Evolutionary conservation across 2,113 vertebrate genomes (phyloP), one percentile per base, ranked within the genome.

Genomic region (Nothobranchius kuhntae): DNA sequence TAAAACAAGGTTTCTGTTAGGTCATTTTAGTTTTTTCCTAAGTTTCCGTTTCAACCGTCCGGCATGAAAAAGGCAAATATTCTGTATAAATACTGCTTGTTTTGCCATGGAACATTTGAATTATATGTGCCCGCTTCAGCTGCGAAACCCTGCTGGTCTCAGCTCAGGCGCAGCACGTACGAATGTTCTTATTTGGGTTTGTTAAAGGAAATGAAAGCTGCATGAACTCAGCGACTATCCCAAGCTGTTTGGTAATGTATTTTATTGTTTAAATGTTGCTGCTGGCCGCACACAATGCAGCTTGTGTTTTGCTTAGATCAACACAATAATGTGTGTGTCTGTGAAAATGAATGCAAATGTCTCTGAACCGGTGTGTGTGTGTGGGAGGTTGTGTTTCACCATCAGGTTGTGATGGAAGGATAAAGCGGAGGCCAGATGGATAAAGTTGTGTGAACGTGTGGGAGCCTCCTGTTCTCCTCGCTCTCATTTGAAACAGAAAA

Each of bases 351-450:
- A 76, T 44, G 24, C 70, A 68, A 75, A 71, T 62, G 35, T 71
- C 71, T 50, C 36, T 45, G 58, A 54, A 53, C n/a, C 45, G 53
- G 50, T 9, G 14, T 42, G 35, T 7, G 13, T 55, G 75, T 66
- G 87, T 76, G 26, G 76, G 87, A 77, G 86, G 71, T 6, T 68
- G 70, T 79, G 83, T 81, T 82, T 75, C 81, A 75, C 13, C 71
- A 75, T 73, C 75, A 75, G 83, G 75, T 86, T 78, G 82, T 65
- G 84, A 82, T 85, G 77, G 77, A 87, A 73, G 70, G 80, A 81
- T 82, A 76, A 77, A 21, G 14, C 77, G 44, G 68, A 54, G 71
- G 70, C 78, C 81, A 89, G 87, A 90, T 83, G 84, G 84, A 83
- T 71, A 17, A 58, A 44, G 55, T 58, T 17, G 60, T 46, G 42